A percentile compares a stretch with the other conserved stretches of the same genome.
Evolutionary conservation across 2,888 invertebrate genomes (phyloP).

Genomic region (Tenthredo scrophulariae): DNA sequence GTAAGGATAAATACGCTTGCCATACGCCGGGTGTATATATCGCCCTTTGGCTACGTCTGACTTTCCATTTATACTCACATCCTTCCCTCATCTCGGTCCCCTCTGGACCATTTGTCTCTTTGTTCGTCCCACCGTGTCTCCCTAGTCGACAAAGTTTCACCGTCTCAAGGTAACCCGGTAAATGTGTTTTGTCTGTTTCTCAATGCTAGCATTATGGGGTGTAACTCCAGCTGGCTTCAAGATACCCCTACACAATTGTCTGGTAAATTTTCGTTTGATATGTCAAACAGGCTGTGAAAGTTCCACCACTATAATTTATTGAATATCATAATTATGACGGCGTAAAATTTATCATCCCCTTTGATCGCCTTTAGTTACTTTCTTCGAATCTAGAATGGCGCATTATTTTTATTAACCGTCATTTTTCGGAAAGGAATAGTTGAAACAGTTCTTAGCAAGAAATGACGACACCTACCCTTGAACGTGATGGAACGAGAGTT

Average conservation of each 20-base stretch:
- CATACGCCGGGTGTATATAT: not conserved
- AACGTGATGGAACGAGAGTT: not conserved
- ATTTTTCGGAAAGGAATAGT: not conserved
- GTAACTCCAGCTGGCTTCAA: not conserved
- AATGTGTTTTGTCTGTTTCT: slow-evolving; percentile 47
- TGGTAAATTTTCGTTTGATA: not conserved
- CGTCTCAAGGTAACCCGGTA: slow-evolving; percentile 34
- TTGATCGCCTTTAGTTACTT: not conserved
- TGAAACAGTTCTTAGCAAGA: not conserved
- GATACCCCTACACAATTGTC: not conserved
- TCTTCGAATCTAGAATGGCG: not conserved
- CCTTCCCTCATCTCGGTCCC: slow-evolving; percentile 26
- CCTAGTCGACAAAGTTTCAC: slow-evolving; percentile 41
- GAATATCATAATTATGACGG: not conserved
- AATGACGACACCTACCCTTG: not conserved
- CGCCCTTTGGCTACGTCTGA: slow-evolving; percentile 11
- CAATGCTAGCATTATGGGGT: not conserved
- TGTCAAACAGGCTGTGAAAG: not conserved
- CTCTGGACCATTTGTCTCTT: slow-evolving; percentile 43
- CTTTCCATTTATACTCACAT: slow-evolving; percentile 42
- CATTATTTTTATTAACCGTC: not conserved
- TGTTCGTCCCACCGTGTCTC: slow-evolving; percentile 32
- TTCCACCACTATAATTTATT: not conserved
- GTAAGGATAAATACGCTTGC: not conserved
- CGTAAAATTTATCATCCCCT: not conserved